A percentile compares a stretch with the other conserved stretches of the same genome.
Evolutionary conservation across 2,888 invertebrate species (phyloP).

Genomic region (Phyllotreta striolata): DNA sequence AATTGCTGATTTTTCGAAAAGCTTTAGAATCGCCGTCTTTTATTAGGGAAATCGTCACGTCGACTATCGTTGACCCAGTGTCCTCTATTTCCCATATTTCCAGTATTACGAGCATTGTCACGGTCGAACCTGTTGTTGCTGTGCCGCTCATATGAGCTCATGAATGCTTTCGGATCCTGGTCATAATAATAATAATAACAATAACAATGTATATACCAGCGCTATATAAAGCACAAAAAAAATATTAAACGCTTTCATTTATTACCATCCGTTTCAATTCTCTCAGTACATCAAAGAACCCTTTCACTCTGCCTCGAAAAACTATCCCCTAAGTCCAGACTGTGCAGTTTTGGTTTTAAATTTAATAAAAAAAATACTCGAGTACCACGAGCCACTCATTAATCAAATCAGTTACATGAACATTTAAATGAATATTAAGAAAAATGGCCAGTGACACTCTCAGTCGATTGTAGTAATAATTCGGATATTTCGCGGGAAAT

Average conservation of each 20-base stretch:
- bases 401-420: too few species aligned
- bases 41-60: slow-evolving; percentile 51
- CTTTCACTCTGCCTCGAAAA: slow-evolving; percentile 20
- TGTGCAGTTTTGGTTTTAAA: neutral
- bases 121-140: slow-evolving; percentile 44
- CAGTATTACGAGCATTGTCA: slow-evolving; percentile 41
- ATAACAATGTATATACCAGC: slow-evolving; percentile 7
- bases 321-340: slow-evolving; percentile 8
- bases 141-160: slow-evolving; percentile 53
- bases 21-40: slow-evolving; percentile 51
- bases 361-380: too few species aligned
- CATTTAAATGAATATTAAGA: too few species aligned
- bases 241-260: neutral
- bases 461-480: too few species aligned
- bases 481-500: too few species aligned
- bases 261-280: neutral
- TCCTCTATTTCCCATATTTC: slow-evolving; percentile 41
- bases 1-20: slow-evolving; percentile 24
- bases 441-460: too few species aligned
- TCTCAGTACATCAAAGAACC: slow-evolving; percentile 11
- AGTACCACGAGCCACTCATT: too few species aligned
- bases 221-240: neutral
- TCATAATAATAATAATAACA: slow-evolving; percentile 39
- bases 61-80: slow-evolving; percentile 55
- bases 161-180: slow-evolving; percentile 53